Evolutionary conservation across 2,113 vertebrate genomes (phyloP).

Genomic region (Sorex araneus): DNA sequence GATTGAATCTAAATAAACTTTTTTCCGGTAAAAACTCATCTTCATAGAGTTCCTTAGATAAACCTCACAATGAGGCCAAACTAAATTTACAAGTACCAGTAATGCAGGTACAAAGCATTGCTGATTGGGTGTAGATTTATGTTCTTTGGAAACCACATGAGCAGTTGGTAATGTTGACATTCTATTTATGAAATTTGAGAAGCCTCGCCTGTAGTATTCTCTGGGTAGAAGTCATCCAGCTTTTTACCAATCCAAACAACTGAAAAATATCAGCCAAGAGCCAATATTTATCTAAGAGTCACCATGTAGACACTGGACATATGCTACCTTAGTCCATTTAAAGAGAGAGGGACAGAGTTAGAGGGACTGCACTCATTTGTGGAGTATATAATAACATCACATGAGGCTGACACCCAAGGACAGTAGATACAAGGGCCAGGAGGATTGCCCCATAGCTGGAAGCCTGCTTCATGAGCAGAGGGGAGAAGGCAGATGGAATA

Average conservation of each 20-base stretch:
- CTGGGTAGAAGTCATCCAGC: slow-evolving; percentile 46
- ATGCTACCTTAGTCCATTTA: neutral
- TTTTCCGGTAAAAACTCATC: neutral
- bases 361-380: too few species aligned
- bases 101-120: slow-evolving; percentile 69
- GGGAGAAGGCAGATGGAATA: too few species aligned
- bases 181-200: slow-evolving; percentile 78
- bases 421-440: too few species aligned
- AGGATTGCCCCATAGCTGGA: too few species aligned
- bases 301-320: neutral
- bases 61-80: slow-evolving; percentile 47
- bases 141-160: slow-evolving; percentile 74
- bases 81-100: slow-evolving; percentile 65
- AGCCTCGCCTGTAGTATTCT: slow-evolving; percentile 1
- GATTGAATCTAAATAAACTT: neutral
- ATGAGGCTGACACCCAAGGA: too few species aligned
- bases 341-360: too few species aligned
- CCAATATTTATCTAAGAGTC: neutral
- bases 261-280: neutral
- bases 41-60: slow-evolving; percentile 40
- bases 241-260: slow-evolving; percentile 56
- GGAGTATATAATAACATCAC: too few species aligned
- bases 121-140: slow-evolving; percentile 77
- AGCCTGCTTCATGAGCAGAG: too few species aligned
- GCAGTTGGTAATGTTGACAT: slow-evolving; percentile 71